These are phyloP conservation scores for Salarias fasciatus DNA, from an alignment of 2,797 vertebrate genomes.

Conservation along the genomic window DNA sequence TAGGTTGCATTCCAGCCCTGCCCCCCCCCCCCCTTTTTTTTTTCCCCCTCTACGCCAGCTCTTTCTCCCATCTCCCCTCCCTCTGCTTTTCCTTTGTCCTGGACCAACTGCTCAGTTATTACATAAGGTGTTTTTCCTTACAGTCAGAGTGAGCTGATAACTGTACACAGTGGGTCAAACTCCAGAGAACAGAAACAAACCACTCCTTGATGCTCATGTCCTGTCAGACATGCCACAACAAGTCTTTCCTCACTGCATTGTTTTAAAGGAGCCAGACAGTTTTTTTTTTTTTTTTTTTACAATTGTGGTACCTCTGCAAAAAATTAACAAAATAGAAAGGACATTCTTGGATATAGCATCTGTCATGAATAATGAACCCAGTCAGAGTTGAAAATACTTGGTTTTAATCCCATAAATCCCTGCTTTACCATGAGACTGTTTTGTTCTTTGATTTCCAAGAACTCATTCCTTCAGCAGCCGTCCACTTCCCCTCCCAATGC, in stretches of 20 bases:
- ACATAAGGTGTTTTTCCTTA: slow-evolving; percentile 79
- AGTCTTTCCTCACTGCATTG: too few species aligned
- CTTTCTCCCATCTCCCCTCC: slow-evolving; percentile 17
- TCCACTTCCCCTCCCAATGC: slow-evolving; percentile 24
- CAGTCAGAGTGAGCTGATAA: slow-evolving; percentile 20
- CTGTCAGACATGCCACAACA: slow-evolving; percentile 27
- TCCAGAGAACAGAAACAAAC: slow-evolving; percentile 31
- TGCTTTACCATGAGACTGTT: slow-evolving; percentile 43
- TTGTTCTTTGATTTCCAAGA: slow-evolving; percentile 76
- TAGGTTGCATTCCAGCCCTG: slow-evolving; percentile 52
- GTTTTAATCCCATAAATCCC: slow-evolving; percentile 30
- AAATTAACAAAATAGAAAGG: not conserved
- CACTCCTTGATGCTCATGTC: slow-evolving; percentile 22
- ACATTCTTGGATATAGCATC: not conserved
- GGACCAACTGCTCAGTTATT: slow-evolving; percentile 61
- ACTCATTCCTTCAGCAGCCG: slow-evolving; percentile 42
- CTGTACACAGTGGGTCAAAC: slow-evolving; percentile 54
- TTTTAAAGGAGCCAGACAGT: not conserved
- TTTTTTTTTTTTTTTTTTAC: too few species aligned
- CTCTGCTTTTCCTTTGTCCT: slow-evolving; percentile 60
- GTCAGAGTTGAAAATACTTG: slow-evolving; percentile 34
- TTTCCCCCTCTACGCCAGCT: slow-evolving; percentile 30
- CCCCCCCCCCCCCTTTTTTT: too few species aligned
- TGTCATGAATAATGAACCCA: not conserved
- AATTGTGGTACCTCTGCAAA: not conserved